phyloP scores from a whole-genome alignment of 2,797 vertebrate species.

The Ctenosaura bakeri region DNA sequence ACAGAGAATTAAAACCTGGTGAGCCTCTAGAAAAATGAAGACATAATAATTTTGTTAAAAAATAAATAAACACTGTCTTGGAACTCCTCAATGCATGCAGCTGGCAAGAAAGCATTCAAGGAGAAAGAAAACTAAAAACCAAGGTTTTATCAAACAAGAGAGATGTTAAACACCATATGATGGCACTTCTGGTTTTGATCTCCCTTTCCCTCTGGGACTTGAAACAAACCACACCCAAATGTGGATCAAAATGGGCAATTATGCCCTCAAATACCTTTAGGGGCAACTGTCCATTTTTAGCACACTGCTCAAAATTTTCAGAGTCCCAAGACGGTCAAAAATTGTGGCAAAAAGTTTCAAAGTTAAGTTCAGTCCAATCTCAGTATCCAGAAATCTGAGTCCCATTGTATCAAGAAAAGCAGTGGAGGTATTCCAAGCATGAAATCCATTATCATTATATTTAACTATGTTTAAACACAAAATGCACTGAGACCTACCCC shows the following conservation, averaged over 20 bases:
- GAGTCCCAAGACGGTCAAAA: no score
- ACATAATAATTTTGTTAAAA: conserved; percentile 35
- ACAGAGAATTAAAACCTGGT: conserved; percentile 62
- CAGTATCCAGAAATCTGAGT: not conserved
- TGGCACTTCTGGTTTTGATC: no score
- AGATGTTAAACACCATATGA: not conserved
- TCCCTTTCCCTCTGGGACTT: no score
- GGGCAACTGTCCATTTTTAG: no score
- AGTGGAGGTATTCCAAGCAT: not conserved
- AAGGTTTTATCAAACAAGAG: conserved; percentile 53
- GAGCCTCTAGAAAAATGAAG: conserved; percentile 65
- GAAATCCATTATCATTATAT: not conserved
- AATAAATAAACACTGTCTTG: conserved; percentile 58
- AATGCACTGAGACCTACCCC: not conserved
- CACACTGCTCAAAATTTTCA: no score
- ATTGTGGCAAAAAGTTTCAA: not conserved
- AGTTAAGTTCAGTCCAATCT: not conserved
- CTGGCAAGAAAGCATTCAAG: conserved; percentile 64
- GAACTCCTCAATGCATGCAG: conserved; percentile 66
- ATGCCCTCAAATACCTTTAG: no score
- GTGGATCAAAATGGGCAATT: no score
- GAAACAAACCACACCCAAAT: no score
- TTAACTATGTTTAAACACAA: not conserved
- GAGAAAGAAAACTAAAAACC: conserved; percentile 59
- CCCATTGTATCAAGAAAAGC: not conserved